phyloP scores from a whole-genome alignment of 1,140 invertebrate genomes.

The Brachionus calyciflorus region DNA sequence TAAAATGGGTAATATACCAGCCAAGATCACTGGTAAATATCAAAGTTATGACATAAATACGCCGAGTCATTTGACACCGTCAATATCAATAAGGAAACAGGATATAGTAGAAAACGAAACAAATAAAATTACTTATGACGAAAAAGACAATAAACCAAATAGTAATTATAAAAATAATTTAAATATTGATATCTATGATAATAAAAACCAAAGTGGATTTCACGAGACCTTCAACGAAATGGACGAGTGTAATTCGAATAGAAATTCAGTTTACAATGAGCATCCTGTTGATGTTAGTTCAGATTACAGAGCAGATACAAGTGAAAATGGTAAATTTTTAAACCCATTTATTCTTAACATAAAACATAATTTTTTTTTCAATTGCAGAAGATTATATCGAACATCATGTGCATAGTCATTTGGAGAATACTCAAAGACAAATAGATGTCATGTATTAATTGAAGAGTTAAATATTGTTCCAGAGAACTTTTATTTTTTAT shows the following conservation, averaged over 20 bases:
- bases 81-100: background rate
- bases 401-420: background rate
- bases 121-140: no score
- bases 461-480: no score
- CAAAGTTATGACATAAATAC: constrained; percentile 45
- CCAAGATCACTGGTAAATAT: constrained; percentile 41
- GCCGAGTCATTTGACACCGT: constrained; percentile 16
- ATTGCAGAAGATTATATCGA: constrained; percentile 9
- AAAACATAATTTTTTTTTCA: background rate
- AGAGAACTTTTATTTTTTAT: no score
- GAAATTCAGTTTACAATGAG: constrained; percentile 4
- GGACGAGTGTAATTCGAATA: background rate
- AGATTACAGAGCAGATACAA: background rate
- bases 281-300: background rate
- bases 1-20: constrained; percentile 44
- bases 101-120: background rate
- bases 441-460: constrained; percentile 32
- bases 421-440: constrained; percentile 21
- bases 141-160: background rate
- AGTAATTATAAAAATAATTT: background rate
- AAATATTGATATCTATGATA: background rate
- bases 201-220: background rate
- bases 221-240: background rate
- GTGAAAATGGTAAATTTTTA: constrained; percentile 4
- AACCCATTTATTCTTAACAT: background rate